phyloP scores from a whole-genome alignment of 2,888 invertebrate species.

The Girardia tigrina region DNA sequence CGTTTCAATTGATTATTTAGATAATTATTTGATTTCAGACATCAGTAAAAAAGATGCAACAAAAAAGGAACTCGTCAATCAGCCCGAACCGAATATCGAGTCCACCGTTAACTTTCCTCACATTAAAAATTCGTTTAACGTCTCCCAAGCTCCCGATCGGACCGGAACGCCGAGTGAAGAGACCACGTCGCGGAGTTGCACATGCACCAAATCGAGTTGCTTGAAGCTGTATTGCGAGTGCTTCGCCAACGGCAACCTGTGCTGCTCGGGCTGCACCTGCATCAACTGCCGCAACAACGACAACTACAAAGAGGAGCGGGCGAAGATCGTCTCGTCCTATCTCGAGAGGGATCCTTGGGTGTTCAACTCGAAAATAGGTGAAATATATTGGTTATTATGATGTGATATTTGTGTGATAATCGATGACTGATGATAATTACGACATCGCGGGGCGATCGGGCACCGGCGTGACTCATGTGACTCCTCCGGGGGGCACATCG shows the following conservation, averaged over 20 bases:
- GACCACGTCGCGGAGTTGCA: conserved; percentile 56
- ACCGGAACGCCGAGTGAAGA: conserved; percentile 16
- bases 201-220: conserved; percentile 95
- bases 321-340: conserved; percentile 80
- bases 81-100: conserved; percentile 11
- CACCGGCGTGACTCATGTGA: too few relatives aligned
- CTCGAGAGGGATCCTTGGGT: conserved; percentile 91
- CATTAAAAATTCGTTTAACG: not conserved
- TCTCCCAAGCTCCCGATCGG: not conserved
- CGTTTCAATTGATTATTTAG: not conserved
- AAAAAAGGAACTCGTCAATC: not conserved
- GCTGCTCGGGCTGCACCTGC: conserved; percentile 91
- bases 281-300: conserved; percentile 90
- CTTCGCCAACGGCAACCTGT: conserved; percentile 91
- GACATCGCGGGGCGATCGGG: too few relatives aligned
- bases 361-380: conserved; percentile 92
- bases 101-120: not conserved
- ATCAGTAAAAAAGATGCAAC: not conserved
- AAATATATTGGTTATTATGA: too few relatives aligned
- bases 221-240: conserved; percentile 92
- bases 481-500: too few relatives aligned
- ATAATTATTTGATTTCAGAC: not conserved
- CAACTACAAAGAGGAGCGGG: conserved; percentile 71
- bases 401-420: too few relatives aligned
- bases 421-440: too few relatives aligned